A percentile compares a stretch with the other conserved stretches of the same genome.
Conservation (phyloP, 1,140 invertebrate species). For the Drosophila tristis region DNA sequence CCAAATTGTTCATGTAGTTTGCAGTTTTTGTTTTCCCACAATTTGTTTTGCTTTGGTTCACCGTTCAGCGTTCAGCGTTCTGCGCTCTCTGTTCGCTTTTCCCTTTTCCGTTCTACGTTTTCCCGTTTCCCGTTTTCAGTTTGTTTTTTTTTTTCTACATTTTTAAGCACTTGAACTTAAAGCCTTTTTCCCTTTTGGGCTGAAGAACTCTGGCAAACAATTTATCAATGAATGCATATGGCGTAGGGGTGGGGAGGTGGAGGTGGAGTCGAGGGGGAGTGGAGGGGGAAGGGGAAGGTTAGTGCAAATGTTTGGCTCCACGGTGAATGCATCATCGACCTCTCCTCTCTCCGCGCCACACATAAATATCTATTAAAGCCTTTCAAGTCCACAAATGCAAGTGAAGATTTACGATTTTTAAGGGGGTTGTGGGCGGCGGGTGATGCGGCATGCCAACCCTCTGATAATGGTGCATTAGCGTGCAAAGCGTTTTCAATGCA, state of each 20-base stretch:
- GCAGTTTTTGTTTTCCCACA: constrained; percentile 57
- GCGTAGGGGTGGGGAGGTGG: background rate
- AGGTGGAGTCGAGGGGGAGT: background rate
- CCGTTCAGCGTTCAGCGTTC: background rate
- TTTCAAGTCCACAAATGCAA: constrained; percentile 62
- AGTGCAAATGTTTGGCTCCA: constrained; percentile 44
- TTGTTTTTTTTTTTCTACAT: background rate
- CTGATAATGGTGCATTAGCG: constrained; percentile 79
- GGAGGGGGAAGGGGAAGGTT: background rate
- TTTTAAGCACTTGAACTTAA: constrained; percentile 58
- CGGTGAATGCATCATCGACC: constrained; percentile 15
- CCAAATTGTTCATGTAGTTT: constrained; percentile 66
- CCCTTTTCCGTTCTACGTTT: background rate
- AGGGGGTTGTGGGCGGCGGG: too few relatives aligned
- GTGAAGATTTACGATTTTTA: constrained; percentile 70
- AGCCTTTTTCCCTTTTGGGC: constrained; percentile 46
- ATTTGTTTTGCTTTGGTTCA: constrained; percentile 62
- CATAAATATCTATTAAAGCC: constrained; percentile 79
- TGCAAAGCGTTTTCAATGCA: constrained; percentile 73
- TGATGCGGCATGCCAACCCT: constrained; percentile 28
- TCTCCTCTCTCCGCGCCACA: background rate
- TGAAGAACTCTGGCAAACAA: constrained; percentile 48
- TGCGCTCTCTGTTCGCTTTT: background rate
- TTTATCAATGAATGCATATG: constrained; percentile 71
- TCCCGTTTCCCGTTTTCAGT: constrained; percentile 13